Percentiles rank a stretch among this genome's conserved stretches.
Conservation (phyloP, 2,797 vertebrate species). For the Ctenopoma multispine region DNA sequence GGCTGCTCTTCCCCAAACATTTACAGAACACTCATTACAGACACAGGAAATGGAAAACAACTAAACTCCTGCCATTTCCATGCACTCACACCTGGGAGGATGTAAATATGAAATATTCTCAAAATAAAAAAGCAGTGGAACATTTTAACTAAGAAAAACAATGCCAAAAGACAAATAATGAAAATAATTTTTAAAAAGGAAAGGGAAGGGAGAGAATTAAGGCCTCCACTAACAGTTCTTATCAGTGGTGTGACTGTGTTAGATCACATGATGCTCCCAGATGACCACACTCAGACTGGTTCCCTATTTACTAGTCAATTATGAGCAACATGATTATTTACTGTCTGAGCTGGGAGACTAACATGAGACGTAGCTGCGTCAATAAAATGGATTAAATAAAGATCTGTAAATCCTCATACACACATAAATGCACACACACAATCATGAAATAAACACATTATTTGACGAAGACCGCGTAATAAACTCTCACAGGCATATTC, state of each 20-base stretch:
- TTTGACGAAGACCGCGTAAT: slow-evolving; percentile 31
- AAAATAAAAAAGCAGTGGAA: slow-evolving; percentile 16
- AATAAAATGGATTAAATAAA: slow-evolving; percentile 6
- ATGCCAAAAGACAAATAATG: not conserved
- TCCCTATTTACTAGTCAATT: slow-evolving; percentile 23
- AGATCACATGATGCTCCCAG: slow-evolving; percentile 23
- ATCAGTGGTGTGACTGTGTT: slow-evolving; percentile 35
- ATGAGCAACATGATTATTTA: slow-evolving; percentile 24
- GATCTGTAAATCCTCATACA: not conserved
- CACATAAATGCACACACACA: not conserved
- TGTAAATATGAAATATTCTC: slow-evolving; percentile 30
- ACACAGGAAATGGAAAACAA: slow-evolving; percentile 60
- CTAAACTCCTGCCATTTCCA: slow-evolving; percentile 41
- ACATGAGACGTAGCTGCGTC: not conserved
- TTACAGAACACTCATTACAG: slow-evolving; percentile 59
- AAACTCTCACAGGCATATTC: slow-evolving; percentile 54
- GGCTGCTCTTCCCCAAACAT: slow-evolving; percentile 69
- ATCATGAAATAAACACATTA: slow-evolving; percentile 34
- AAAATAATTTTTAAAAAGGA: not conserved
- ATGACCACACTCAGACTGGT: slow-evolving; percentile 26
- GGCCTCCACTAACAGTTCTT: slow-evolving; percentile 41
- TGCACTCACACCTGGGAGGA: slow-evolving; percentile 52
- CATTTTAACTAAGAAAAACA: slow-evolving; percentile 13
- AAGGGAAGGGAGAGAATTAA: slow-evolving; percentile 21
- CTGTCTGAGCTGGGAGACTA: not conserved